A percentile compares a stretch with the other conserved stretches of the same genome.
Conservation (phyloP, 2,113 vertebrate genomes). For the Otus sunia region DNA sequence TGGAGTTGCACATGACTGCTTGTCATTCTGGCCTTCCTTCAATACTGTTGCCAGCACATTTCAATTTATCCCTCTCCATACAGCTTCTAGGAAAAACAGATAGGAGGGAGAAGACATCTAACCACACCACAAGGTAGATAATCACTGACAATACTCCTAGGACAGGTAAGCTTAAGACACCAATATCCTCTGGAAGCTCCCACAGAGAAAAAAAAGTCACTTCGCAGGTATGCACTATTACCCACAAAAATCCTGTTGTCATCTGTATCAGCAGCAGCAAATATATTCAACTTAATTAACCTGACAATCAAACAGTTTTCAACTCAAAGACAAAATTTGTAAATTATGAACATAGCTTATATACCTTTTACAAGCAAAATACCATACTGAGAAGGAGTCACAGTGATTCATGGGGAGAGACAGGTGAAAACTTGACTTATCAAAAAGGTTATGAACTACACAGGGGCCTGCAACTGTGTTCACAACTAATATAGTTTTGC, state of each 20-base stretch:
- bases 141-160: neutral
- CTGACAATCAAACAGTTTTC: neutral
- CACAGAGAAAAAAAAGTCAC: neutral
- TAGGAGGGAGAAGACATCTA: neutral
- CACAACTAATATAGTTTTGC: neutral
- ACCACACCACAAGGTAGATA: neutral
- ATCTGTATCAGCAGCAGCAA: neutral
- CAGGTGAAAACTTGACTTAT: rapidly evolving
- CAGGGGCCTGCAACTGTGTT: neutral
- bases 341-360: neutral
- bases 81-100: neutral
- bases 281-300: neutral
- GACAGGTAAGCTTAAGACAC: neutral
- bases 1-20: neutral
- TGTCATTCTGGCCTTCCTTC: neutral
- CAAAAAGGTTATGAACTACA: neutral
- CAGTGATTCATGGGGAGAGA: neutral
- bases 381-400: neutral
- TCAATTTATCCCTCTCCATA: neutral
- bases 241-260: neutral
- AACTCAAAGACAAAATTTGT: neutral
- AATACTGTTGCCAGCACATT: neutral
- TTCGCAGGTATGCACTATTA: neutral
- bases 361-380: neutral
- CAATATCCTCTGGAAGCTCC: neutral